Percentiles rank a stretch among this genome's conserved stretches.
Evolutionary conservation across 2,113 vertebrate species (phyloP).

Genomic region (Psammodynastes pulverulentus): DNA sequence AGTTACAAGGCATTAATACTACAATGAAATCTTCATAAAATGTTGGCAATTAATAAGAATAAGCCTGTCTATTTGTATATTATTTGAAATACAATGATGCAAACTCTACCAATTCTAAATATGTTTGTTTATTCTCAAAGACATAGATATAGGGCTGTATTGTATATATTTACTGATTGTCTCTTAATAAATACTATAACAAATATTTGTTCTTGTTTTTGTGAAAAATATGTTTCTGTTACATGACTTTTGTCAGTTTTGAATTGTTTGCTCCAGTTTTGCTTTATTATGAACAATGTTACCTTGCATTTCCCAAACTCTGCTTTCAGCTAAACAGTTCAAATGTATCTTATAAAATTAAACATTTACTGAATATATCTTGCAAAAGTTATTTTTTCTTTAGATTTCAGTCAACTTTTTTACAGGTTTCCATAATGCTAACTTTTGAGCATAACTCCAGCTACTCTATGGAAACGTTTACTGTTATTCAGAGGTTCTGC

Average conservation of each 20-base stretch:
- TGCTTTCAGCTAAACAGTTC: constrained; percentile 11
- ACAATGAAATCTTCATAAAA: not conserved
- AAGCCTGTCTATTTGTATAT: not conserved
- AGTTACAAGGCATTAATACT: not conserved
- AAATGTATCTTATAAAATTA: not conserved
- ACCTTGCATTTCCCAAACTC: not conserved
- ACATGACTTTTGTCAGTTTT: constrained; percentile 7
- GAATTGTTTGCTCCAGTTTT: not conserved
- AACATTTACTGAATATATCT: not conserved
- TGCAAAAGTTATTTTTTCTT: not conserved
- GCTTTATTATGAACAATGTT: constrained; percentile 8
- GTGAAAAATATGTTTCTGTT: not conserved
- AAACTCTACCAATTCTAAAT: not conserved
- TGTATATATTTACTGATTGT: not conserved
- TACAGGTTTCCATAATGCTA: not conserved
- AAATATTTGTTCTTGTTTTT: not conserved
- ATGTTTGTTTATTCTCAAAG: not conserved
- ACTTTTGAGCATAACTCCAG: not conserved
- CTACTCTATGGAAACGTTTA: not conserved
- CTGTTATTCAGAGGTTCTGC: not conserved
- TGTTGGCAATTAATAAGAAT: not conserved
- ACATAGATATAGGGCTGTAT: not conserved
- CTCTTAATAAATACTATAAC: not conserved
- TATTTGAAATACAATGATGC: no score
- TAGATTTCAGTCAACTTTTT: not conserved